These are phyloP conservation scores for Crotalus tigris DNA, from an alignment of 2,113 vertebrate genomes.

Conservation along the genomic window DNA sequence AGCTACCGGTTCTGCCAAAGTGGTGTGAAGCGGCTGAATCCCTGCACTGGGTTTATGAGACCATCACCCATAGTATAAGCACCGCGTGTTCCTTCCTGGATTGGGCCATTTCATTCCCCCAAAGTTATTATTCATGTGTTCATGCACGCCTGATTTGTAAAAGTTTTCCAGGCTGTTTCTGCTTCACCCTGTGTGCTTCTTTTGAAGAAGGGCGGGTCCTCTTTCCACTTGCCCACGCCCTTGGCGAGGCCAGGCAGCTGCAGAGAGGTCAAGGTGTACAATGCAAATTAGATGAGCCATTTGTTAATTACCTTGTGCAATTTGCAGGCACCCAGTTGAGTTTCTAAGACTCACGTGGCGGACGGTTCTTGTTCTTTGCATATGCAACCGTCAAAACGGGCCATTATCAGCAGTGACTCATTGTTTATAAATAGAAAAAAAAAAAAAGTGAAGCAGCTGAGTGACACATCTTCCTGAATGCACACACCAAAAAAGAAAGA, in stretches of 20 bases:
- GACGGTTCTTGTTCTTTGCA: not conserved
- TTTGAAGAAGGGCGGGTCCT: too few relatives aligned
- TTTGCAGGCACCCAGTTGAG: too few relatives aligned
- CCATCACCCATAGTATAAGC: not conserved
- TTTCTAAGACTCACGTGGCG: not conserved
- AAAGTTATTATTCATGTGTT: not conserved
- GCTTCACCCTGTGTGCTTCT: not conserved
- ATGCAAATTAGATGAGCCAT: not conserved
- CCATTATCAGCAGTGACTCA: not conserved
- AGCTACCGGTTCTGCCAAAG: too few relatives aligned
- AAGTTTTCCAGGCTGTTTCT: not conserved
- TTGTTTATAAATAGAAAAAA: slow-evolving; percentile 2
- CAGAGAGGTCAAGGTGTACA: not conserved
- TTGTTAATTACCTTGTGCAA: not conserved
- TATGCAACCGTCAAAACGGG: not conserved
- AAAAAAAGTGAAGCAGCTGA: not conserved
- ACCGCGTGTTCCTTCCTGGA: not conserved
- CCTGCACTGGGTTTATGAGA: too few relatives aligned
- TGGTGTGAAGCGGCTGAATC: too few relatives aligned
- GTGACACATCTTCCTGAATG: not conserved
- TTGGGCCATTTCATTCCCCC: not conserved
- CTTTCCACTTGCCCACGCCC: not conserved
- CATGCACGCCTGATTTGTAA: not conserved
- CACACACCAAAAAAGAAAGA: not conserved
- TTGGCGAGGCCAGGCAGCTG: not conserved